Base-by-base conservation (phyloP, 1,140 invertebrate genomes). In the Ceratina japonica region DNA sequence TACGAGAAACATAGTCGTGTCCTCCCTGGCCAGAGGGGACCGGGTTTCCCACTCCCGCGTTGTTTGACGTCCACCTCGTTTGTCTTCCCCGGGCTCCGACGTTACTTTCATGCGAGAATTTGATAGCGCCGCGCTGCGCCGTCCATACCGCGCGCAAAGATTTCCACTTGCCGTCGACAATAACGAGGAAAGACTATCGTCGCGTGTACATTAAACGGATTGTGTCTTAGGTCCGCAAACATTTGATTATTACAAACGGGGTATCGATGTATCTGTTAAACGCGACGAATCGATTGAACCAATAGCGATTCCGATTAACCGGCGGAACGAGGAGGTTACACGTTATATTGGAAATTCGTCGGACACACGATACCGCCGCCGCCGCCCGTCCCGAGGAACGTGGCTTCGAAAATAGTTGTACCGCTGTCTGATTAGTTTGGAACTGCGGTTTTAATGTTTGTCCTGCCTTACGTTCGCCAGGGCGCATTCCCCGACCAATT, bases 371-470 rank as follows among this genome's bases (percentile, higher is more conserved):
- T 8, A 13, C 18, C 13, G 3, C 54, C n/a, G n/a, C n/a, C n/a
- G 10, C 10, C 37, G 37, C 37, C 10, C 37, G 37, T 44, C 12
- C 27, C 31, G 12, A 58, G 75, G 16, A 70, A 51, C n/a, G 75
- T 61, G 7, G 64, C 15, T 37, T 10, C 22, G 66, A 62, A 61
- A 77, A 77, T 77, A 77, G 75, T 77, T 71, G 24, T 22, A 37
- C 37, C 66, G 20, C n/a, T 27, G 49, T 77, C 49, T 71, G 75
- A 77, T 77, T 77, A 77, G 66, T 77, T 77, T 24, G 15, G 16
- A 77, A 77, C 44, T 71, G 75, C 58, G 68, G 75, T 71, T 77
- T 62, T 62, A 71, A 77, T 77, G 75, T 77, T 77, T 77, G 68
- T 71, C 58, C 66, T 51, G 58, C 16, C 16, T 10, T 31, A 37